A percentile compares a stretch with the other conserved stretches of the same genome.
Conservation (phyloP, 2,888 invertebrate species). For the Drosophila borborema region DNA sequence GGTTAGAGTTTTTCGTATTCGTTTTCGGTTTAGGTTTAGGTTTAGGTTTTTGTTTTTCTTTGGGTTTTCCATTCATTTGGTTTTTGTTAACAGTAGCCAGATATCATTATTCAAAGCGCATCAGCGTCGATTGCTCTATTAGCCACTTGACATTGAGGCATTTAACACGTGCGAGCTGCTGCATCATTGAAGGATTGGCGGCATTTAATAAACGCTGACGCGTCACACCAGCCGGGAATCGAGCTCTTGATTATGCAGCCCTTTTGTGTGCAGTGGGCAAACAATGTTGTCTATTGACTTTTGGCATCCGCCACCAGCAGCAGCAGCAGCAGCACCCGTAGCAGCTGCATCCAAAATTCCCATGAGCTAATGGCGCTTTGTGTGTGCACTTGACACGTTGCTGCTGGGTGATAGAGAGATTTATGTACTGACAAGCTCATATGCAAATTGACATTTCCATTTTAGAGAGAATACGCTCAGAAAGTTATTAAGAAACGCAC, state of each 20-base stretch:
- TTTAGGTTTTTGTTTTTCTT: neutral
- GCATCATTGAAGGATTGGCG: conserved; percentile 65
- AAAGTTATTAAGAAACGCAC: neutral
- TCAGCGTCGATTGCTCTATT: conserved; percentile 45
- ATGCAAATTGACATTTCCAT: conserved; percentile 11
- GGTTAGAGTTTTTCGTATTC: conserved; percentile 17
- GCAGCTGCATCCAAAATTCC: conserved; percentile 37
- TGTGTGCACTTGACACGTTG: conserved; percentile 36
- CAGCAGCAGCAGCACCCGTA: neutral
- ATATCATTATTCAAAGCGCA: conserved; percentile 62
- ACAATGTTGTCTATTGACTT: conserved; percentile 51
- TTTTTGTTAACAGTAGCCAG: conserved; percentile 38
- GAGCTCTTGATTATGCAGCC: conserved; percentile 19
- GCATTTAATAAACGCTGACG: conserved; percentile 50
- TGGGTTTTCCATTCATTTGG: conserved; percentile 27
- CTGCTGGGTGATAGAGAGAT: conserved; percentile 16
- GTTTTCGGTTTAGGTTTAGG: conserved; percentile 1
- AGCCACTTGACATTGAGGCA: conserved; percentile 41
- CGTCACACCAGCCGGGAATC: conserved; percentile 32
- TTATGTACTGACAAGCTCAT: neutral
- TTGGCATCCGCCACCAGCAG: conserved; percentile 26
- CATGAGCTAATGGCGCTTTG: conserved; percentile 31
- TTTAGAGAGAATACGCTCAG: neutral
- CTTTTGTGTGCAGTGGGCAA: conserved; percentile 39
- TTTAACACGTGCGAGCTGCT: conserved; percentile 46